Percentiles rank a stretch among this genome's conserved stretches.
Evolutionary conservation across 2,888 invertebrate genomes (phyloP).

Genomic region (Diadromus collaris): DNA sequence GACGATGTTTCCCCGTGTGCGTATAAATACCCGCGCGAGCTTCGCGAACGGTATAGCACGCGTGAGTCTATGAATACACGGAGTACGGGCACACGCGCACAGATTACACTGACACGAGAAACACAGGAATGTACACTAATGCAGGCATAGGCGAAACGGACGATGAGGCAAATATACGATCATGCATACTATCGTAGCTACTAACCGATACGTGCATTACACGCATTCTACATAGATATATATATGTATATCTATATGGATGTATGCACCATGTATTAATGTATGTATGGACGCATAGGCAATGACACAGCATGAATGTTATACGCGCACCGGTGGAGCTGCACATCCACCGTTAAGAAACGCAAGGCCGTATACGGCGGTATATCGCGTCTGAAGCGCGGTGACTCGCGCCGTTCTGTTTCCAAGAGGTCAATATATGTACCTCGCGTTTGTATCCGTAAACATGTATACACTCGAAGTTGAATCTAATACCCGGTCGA

Average conservation of each 20-base stretch:
- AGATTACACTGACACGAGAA: constrained; percentile 38
- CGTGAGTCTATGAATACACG: constrained; percentile 45
- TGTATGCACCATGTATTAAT: background rate
- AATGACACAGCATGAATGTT: constrained; percentile 9
- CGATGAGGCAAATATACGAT: constrained; percentile 33
- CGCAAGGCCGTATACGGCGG: background rate
- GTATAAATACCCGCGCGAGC: constrained; percentile 37
- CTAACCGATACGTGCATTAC: constrained; percentile 21
- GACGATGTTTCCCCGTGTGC: constrained; percentile 23
- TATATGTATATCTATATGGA: background rate
- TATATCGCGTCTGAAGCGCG: background rate
- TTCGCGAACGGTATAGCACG: constrained; percentile 14
- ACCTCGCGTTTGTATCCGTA: constrained; percentile 25
- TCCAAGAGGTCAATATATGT: background rate
- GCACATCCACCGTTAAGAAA: background rate
- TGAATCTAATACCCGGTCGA: constrained; percentile 34
- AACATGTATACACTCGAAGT: constrained; percentile 32
- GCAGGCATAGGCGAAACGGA: constrained; percentile 6
- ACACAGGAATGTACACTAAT: constrained; percentile 35
- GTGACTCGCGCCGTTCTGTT: background rate
- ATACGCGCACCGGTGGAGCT: background rate
- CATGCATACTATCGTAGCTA: constrained; percentile 11
- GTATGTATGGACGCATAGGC: constrained; percentile 11
- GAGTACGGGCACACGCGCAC: background rate
- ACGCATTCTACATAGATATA: background rate